Percentiles rank a stretch among this genome's conserved stretches.
These are phyloP conservation scores for Drosophila acutilabella DNA, from an alignment of 2,888 invertebrate genomes.

Conservation along the genomic window DNA sequence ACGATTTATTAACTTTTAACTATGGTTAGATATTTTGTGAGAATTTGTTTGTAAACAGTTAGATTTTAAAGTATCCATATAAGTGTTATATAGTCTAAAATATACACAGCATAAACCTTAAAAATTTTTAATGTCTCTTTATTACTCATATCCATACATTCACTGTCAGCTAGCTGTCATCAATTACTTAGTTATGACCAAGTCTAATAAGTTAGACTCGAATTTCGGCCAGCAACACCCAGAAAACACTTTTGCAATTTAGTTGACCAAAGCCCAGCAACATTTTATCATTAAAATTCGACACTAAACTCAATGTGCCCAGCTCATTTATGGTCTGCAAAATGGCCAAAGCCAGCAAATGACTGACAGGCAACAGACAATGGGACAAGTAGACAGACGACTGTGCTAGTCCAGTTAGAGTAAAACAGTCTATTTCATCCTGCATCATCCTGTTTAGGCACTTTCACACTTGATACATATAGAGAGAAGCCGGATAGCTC, in stretches of 20 bases:
- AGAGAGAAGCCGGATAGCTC: conserved; percentile 31
- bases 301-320: conserved; percentile 16
- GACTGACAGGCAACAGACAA: conserved; percentile 4
- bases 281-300: conserved; percentile 38
- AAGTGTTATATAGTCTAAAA: no score
- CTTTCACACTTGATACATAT: conserved; percentile 42
- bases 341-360: conserved; percentile 25
- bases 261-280: conserved; percentile 6
- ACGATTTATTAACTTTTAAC: no score
- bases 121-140: no score
- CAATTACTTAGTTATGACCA: conserved; percentile 5
- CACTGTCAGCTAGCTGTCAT: background rate
- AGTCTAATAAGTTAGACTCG: conserved; percentile 9
- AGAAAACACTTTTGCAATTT: conserved; percentile 10
- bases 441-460: conserved; percentile 8
- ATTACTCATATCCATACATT: background rate
- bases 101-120: no score
- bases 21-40: no score
- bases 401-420: background rate
- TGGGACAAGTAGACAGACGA: background rate
- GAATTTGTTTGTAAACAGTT: no score
- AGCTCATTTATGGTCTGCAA: conserved; percentile 32
- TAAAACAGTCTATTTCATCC: background rate
- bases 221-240: conserved; percentile 4
- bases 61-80: no score